A percentile compares a stretch with the other conserved stretches of the same genome.
Conservation (phyloP, 2,888 invertebrate genomes). For the Papilio demoleus region DNA sequence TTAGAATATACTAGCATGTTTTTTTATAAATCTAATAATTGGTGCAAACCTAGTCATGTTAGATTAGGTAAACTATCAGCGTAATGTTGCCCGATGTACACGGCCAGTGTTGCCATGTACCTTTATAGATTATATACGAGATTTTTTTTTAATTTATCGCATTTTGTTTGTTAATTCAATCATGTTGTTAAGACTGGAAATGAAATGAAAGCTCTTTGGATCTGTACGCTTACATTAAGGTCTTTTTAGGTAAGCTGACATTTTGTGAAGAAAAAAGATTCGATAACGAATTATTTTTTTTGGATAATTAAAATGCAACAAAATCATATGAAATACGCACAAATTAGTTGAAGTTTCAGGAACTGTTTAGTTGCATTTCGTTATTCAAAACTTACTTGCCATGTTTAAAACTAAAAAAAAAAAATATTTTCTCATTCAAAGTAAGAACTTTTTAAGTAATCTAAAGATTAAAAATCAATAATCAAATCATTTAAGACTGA, state of each 20-base stretch:
- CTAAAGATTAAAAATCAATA: too few relatives aligned
- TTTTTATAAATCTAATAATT: conserved; percentile 1
- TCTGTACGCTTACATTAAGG: conserved; percentile 31
- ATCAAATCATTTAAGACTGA: too few relatives aligned
- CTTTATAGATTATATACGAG: conserved; percentile 27
- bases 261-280: background rate
- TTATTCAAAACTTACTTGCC: too few relatives aligned
- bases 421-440: too few relatives aligned
- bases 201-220: conserved; percentile 35
- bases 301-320: background rate
- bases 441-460: too few relatives aligned
- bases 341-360: background rate
- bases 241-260: conserved; percentile 24
- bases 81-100: conserved; percentile 21
- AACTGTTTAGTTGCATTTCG: conserved; percentile 35
- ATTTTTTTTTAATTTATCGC: conserved; percentile 55
- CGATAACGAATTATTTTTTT: background rate
- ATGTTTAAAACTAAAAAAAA: background rate
- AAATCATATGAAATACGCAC: conserved; percentile 16
- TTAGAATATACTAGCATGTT: background rate
- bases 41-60: conserved; percentile 38
- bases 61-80: conserved; percentile 8
- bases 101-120: conserved; percentile 35
- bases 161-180: conserved; percentile 66
- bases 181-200: conserved; percentile 54